Evolutionary conservation across 2,113 vertebrate genomes (phyloP).

Genomic region (Nerophis ophidion): DNA sequence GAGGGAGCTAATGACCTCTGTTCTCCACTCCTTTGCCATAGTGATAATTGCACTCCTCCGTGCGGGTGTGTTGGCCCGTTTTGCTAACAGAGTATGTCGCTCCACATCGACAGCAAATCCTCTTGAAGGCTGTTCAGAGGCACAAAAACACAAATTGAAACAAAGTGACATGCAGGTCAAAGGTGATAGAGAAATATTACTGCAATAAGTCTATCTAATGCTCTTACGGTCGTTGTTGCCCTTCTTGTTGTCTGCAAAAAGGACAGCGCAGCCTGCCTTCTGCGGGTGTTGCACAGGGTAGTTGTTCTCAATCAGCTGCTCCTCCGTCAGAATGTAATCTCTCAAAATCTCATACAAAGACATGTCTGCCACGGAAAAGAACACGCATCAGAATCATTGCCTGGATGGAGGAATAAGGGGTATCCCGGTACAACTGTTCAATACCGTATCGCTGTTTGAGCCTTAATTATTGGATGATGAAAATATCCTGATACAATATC

Average conservation of each 20-base stretch:
- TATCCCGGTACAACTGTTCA: too few relatives aligned
- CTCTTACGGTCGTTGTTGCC: slow-evolving; percentile 55
- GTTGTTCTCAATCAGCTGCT: slow-evolving; percentile 68
- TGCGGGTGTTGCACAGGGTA: slow-evolving; percentile 69
- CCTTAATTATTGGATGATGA: too few relatives aligned
- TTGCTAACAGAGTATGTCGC: slow-evolving; percentile 65
- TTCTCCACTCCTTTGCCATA: slow-evolving; percentile 68
- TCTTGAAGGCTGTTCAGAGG: slow-evolving; percentile 63
- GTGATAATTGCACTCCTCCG: slow-evolving; percentile 79
- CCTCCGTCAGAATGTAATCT: slow-evolving; percentile 71
- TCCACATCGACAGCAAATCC: slow-evolving; percentile 77
- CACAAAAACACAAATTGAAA: not conserved
- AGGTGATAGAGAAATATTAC: slow-evolving; percentile 10
- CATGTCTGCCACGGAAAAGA: slow-evolving; percentile 36
- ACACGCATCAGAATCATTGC: not conserved
- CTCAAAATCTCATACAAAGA: slow-evolving; percentile 69
- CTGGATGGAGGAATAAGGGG: too few relatives aligned
- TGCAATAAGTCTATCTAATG: not conserved
- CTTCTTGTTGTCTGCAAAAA: slow-evolving; percentile 68
- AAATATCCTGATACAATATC: too few relatives aligned
- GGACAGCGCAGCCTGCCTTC: slow-evolving; percentile 61
- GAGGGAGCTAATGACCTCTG: slow-evolving; percentile 52
- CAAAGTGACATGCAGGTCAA: not conserved
- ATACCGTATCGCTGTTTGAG: too few relatives aligned
- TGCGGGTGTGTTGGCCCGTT: slow-evolving; percentile 65